Percentiles rank a stretch among this genome's conserved stretches.
Evolutionary conservation across 2,113 vertebrate species (phyloP).

Genomic region (Myanophis thanlyinensis): DNA sequence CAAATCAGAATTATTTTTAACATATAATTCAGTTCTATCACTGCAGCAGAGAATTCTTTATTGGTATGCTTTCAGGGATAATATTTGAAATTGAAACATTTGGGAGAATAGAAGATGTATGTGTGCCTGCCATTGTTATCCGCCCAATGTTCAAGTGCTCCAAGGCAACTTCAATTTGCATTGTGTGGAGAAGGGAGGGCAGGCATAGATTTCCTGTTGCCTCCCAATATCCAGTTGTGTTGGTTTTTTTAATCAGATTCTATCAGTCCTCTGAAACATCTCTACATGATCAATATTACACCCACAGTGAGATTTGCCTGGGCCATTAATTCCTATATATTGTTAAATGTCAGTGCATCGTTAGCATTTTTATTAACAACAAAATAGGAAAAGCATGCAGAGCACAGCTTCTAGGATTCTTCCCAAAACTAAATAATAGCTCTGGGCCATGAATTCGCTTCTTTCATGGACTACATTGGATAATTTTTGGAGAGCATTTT

Average conservation of each 20-base stretch:
- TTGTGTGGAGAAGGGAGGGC: not conserved
- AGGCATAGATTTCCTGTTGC: not conserved
- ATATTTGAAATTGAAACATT: not conserved
- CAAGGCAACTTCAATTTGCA: not conserved
- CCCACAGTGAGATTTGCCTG: not conserved
- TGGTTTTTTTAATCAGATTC: not conserved
- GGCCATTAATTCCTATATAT: not conserved
- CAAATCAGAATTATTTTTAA: constrained; percentile 8
- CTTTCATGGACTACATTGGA: not conserved
- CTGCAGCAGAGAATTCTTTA: not conserved
- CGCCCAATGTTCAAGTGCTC: not conserved
- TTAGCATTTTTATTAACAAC: not conserved
- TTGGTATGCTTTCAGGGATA: not conserved
- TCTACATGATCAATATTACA: not conserved
- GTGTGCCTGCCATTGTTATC: not conserved
- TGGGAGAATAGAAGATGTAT: not conserved
- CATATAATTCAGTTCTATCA: not conserved
- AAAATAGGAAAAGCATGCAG: not conserved
- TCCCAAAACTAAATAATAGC: not conserved
- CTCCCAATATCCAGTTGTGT: not conserved
- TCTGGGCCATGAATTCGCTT: not conserved
- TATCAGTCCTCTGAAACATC: not conserved
- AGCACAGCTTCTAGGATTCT: not conserved
- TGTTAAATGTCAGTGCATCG: not conserved
- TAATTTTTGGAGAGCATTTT: not conserved